These are phyloP conservation scores for Ephialtes manifestator DNA, from an alignment of 2,888 invertebrate species.

Conservation along the genomic window DNA sequence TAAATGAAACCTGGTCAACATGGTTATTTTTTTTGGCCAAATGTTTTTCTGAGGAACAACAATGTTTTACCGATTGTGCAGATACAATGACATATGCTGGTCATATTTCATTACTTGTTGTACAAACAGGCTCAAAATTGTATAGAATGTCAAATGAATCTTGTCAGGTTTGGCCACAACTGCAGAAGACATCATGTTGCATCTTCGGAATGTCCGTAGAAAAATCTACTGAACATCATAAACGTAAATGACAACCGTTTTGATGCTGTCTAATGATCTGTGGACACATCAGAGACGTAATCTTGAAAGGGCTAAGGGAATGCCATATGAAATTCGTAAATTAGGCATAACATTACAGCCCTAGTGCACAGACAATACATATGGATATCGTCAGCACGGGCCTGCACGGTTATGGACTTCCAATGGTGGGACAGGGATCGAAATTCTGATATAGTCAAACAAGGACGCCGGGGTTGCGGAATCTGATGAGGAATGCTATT, in stretches of 20 bases:
- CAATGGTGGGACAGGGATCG: slow-evolving; percentile 11
- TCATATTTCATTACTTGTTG: neutral
- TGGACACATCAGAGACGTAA: neutral
- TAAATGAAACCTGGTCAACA: neutral
- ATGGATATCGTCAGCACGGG: neutral
- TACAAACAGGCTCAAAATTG: neutral
- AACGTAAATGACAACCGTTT: neutral
- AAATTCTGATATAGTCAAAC: slow-evolving; percentile 61
- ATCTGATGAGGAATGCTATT: slow-evolving; percentile 80
- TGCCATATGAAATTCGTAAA: neutral
- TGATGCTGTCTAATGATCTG: neutral
- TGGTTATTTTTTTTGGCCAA: neutral
- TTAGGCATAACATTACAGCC: neutral
- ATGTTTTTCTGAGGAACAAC: neutral
- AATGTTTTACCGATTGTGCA: neutral
- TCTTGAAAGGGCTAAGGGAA: slow-evolving; percentile 1
- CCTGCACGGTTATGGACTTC: neutral
- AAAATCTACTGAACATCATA: neutral
- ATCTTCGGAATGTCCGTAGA: neutral
- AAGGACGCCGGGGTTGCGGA: slow-evolving; percentile 52
- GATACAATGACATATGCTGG: neutral
- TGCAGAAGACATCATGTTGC: neutral
- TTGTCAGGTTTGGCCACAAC: neutral
- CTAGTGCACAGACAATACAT: neutral
- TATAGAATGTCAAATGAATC: neutral